These are phyloP conservation scores for Cyprinus carpio DNA, from an alignment of 2,113 vertebrate genomes.

Conservation along the genomic window DNA sequence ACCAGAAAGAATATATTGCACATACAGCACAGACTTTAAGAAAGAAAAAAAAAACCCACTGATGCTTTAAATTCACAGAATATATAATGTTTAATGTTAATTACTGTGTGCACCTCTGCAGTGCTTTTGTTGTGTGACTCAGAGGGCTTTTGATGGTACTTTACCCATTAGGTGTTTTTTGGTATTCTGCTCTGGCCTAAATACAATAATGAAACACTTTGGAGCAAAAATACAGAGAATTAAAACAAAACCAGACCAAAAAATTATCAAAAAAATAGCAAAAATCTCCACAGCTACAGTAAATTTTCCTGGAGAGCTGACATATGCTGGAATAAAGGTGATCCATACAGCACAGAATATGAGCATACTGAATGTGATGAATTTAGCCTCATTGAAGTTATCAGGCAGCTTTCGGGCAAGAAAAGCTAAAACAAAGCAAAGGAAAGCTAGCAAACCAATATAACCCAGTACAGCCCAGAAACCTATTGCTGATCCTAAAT, in stretches of 20 bases:
- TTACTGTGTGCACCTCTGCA: not conserved
- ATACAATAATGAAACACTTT: conserved; percentile 75
- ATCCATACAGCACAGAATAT: too few relatives aligned
- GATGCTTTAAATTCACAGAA: too few relatives aligned
- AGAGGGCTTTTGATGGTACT: conserved; percentile 46
- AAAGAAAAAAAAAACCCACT: too few relatives aligned
- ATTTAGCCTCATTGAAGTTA: too few relatives aligned
- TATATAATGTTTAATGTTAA: not conserved
- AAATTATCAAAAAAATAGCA: too few relatives aligned
- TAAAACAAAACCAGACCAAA: conserved; percentile 55
- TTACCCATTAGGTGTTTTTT: conserved; percentile 72
- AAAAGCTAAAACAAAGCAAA: conserved; percentile 50
- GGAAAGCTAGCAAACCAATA: conserved; percentile 65
- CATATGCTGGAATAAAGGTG: too few relatives aligned
- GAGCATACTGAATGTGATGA: too few relatives aligned
- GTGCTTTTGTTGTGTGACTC: not conserved
- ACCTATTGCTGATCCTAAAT: conserved; percentile 63
- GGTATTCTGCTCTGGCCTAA: conserved; percentile 73
- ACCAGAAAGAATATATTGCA: too few relatives aligned
- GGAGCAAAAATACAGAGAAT: conserved; percentile 72
- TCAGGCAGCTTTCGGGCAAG: too few relatives aligned
- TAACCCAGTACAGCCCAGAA: conserved; percentile 71
- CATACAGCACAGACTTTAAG: too few relatives aligned
- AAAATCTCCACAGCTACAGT: too few relatives aligned
- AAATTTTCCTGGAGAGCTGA: too few relatives aligned